Percentiles rank a stretch among this genome's conserved stretches.
phyloP scores from a whole-genome alignment of 2,888 invertebrate species.

The Philereme transversata region DNA sequence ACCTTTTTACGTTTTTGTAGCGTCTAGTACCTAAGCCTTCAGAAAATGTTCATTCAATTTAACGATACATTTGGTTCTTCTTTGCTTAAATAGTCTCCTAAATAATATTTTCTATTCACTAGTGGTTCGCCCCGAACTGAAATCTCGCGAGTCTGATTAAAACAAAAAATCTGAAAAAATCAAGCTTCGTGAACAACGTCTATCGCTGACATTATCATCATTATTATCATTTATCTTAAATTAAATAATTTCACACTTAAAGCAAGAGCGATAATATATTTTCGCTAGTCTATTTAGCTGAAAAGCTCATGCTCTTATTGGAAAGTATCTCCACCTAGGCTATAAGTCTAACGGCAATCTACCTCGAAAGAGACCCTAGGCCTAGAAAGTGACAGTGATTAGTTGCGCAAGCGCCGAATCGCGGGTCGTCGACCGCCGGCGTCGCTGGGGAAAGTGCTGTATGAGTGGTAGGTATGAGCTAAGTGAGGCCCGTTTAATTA shows the following conservation, averaged over 20 bases:
- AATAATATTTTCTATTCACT: no score
- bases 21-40: neutral
- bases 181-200: no score
- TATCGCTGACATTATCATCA: no score
- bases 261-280: neutral
- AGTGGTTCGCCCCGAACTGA: no score
- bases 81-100: no score
- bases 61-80: no score
- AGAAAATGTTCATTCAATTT: no score
- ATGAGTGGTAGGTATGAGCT: slow-evolving; percentile 32
- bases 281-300: neutral
- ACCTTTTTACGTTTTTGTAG: neutral
- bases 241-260: no score
- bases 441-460: slow-evolving; percentile 68
- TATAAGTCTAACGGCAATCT: slow-evolving; percentile 12
- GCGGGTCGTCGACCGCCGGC: slow-evolving; percentile 70
- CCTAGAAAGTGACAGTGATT: slow-evolving; percentile 79
- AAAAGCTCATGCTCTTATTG: slow-evolving; percentile 2
- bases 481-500: slow-evolving; percentile 58
- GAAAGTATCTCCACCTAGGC: slow-evolving; percentile 22
- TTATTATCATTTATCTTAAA: no score
- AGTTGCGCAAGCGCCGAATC: slow-evolving; percentile 75
- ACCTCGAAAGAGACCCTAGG: slow-evolving; percentile 44
- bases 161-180: no score
- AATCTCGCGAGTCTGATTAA: no score